Evolutionary conservation across 2,113 vertebrate genomes (phyloP), one percentile per base, ranked within the genome.

Genomic region (Nothocercus nigrocapillus): DNA sequence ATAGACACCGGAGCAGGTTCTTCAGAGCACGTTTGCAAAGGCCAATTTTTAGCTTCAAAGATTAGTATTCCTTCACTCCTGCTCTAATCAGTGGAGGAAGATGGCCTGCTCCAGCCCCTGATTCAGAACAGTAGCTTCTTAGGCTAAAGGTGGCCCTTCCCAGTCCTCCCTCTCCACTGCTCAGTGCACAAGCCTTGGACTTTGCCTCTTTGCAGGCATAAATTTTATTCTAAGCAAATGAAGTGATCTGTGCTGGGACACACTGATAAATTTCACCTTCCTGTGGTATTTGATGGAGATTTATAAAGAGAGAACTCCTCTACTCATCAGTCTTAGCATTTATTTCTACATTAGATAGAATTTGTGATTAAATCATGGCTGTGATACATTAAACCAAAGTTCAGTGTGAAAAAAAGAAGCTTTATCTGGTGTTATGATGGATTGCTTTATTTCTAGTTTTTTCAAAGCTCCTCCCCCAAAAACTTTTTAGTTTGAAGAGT

Each of bases 401-500:
- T 95, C 53, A 89, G 34, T 75, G 73, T 47, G 16, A 18, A 45
- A 15, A 15, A 62, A 16, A 22, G 20, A 16, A 22, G 22, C 24
- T 93, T 83, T 45, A 82, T 92, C 69, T 92, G 89, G n/a, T 84
- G 69, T 69, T 93, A 47, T 17, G 56, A 79, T 69, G 84, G 78
- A 18, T 63, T 91, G 68, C 74, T 93, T 94, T 89, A 70, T 70
- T 94, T 95, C 72, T 76, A 56, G 20, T 2, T 53, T 84, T 96
- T 94, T 93, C 89, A 93, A 94, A 97, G 69, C 73, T 93, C 91
- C 95, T 81, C 94, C 94, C 86, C 68, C 70, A 66, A 49, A 94
- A 95, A 90, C 18, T 86, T 95, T 84, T 91, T 91, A 82, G 88
- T 89, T 94, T 85, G 96, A 97, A 97, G 95, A 72, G 70, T 92